Evolutionary conservation across 2,888 invertebrate species (phyloP), one percentile per base, ranked within the genome.

Genomic region (Brenthis ino): DNA sequence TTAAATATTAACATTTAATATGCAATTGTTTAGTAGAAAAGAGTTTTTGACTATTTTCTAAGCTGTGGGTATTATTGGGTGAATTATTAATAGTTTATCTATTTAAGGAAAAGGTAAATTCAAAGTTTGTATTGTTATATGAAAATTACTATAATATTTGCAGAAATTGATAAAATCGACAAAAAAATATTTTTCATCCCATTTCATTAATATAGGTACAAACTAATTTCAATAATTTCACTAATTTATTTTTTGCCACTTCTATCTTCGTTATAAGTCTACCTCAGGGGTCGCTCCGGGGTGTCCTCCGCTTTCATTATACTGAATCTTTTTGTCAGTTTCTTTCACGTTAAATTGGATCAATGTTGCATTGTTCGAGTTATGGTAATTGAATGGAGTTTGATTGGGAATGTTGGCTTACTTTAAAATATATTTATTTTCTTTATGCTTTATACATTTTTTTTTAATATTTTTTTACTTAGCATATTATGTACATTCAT

Each of bases 291-390:
- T 85, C 88, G 77, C 87, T 86, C 89, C 89, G 91, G 78, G 78
- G 83, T 77, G 76, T 76, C 73, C 82, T 82, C 77, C 77, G 84
- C 85, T 88, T 90, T 87, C 87, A 85, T 84, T 87, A 85, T 85
- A 70, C 72, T 57, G 64, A 73, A 79, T 87, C 86, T 87, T 87
- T 87, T 86, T 87, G 88, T 86, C 85, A 85, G 83, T 85, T 87
- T 87, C 87, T 84, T 84, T 81, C 77, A 80, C 80, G 81, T 80
- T 83, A 85, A 89, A 89, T 89, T 88, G 87, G 84, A 89, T 89
- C 88, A 88, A 84, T 83, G 82, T 81, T 82, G 83, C 84, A 86
- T 83, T 85, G 84, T 87, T 85, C 80, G 80, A 75, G 82, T 83
- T 85, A 86, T 86, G 85, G 84, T 87, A 86, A 87, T 87, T 80